Evolutionary conservation across 2,888 invertebrate genomes (phyloP).

Genomic region (Pherbina coryleti): DNA sequence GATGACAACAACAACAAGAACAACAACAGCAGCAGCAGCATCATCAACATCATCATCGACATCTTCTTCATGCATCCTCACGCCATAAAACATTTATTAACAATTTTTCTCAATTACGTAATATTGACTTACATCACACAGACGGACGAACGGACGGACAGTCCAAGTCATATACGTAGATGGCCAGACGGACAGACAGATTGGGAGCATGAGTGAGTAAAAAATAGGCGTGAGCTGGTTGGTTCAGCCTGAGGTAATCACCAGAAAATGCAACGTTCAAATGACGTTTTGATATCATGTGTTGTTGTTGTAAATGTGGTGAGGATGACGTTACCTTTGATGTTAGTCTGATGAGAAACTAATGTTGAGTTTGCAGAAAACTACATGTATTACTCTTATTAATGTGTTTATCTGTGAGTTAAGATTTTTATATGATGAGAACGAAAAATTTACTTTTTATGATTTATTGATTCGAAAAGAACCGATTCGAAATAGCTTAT

Average conservation of each 20-base stretch:
- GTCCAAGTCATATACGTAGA: not conserved
- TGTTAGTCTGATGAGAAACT: not conserved
- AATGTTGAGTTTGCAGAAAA: not conserved
- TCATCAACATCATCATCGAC: not conserved
- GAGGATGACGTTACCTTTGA: not conserved
- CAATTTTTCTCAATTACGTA: constrained; percentile 24
- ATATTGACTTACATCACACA: not conserved
- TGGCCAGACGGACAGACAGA: not conserved
- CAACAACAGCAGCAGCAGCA: not conserved
- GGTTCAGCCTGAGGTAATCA: constrained; percentile 9
- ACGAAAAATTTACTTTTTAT: no score
- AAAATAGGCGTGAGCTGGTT: not conserved
- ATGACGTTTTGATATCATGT: not conserved
- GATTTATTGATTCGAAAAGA: no score
- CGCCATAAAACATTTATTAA: constrained; percentile 19
- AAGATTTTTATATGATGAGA: no score
- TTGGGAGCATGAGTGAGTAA: not conserved
- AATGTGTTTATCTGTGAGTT: no score
- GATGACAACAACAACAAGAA: no score
- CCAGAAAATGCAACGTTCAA: not conserved
- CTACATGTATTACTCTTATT: no score
- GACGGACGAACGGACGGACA: not conserved
- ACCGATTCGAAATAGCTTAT: no score
- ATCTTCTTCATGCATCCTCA: not conserved
- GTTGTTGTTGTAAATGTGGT: not conserved